phyloP scores from a whole-genome alignment of 2,888 invertebrate species.

The Heliconius cydno region DNA sequence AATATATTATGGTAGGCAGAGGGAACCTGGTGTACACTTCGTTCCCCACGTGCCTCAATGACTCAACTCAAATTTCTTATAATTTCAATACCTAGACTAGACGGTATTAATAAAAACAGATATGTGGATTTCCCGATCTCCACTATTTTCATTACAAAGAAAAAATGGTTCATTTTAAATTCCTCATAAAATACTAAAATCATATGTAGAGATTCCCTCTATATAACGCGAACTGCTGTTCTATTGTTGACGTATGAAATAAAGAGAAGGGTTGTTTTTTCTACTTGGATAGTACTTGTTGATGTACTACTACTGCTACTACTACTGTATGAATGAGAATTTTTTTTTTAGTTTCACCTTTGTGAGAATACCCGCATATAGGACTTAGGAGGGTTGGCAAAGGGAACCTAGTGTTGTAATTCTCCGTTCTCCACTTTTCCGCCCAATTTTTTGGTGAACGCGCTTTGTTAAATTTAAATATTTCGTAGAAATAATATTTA shows the following conservation, averaged over 20 bases:
- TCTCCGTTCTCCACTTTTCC: background rate
- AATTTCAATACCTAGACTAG: too few relatives aligned
- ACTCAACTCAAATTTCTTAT: background rate
- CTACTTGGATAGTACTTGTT: constrained; percentile 5
- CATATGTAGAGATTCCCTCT: too few relatives aligned
- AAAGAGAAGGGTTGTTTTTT: constrained; percentile 8
- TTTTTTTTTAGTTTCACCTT: background rate
- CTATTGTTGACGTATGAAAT: background rate
- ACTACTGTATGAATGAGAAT: background rate
- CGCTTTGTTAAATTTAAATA: background rate
- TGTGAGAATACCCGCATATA: background rate
- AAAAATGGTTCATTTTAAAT: too few relatives aligned
- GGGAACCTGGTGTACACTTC: background rate
- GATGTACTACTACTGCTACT: background rate
- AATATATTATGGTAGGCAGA: background rate
- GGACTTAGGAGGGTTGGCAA: background rate
- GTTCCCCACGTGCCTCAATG: background rate
- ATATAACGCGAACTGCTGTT: too few relatives aligned
- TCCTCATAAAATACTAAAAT: too few relatives aligned
- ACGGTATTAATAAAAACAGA: too few relatives aligned
- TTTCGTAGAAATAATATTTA: background rate
- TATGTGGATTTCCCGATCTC: too few relatives aligned
- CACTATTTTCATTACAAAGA: too few relatives aligned
- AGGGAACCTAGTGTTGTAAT: background rate
- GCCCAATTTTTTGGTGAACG: background rate